Conservation (phyloP, 2,113 vertebrate species). For the Pangasianodon gigas region DNA sequence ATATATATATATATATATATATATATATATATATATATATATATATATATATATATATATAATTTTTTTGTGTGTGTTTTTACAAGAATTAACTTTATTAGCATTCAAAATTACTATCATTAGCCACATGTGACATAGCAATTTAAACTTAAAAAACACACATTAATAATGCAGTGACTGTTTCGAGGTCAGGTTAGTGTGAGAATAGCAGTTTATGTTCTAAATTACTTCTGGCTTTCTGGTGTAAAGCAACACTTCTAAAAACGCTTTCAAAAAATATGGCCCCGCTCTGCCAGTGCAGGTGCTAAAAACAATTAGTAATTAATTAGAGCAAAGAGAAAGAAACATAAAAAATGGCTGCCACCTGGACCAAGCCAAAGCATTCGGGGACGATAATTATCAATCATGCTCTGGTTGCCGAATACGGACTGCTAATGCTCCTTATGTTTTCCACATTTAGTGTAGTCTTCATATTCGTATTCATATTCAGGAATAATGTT, state of each 20-base stretch:
- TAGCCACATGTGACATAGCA: neutral
- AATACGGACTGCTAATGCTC: slow-evolving; percentile 37
- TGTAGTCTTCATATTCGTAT: neutral
- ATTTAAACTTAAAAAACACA: slow-evolving; percentile 12
- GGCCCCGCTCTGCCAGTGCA: slow-evolving; percentile 64
- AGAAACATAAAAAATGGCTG: slow-evolving; percentile 70
- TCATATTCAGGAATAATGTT: slow-evolving; percentile 25
- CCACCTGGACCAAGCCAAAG: slow-evolving; percentile 74
- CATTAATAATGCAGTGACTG: slow-evolving; percentile 15
- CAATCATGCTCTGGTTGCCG: slow-evolving; percentile 67
- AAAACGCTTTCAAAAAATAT: slow-evolving; percentile 15
- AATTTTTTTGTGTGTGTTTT: neutral
- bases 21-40: too few species aligned
- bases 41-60: neutral
- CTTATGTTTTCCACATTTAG: slow-evolving; percentile 35
- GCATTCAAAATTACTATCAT: slow-evolving; percentile 24
- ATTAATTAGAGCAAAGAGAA: slow-evolving; percentile 71
- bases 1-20: too few species aligned
- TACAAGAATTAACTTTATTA: slow-evolving; percentile 18
- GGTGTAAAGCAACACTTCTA: slow-evolving; percentile 40
- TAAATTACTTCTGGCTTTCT: slow-evolving; percentile 16
- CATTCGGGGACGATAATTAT: slow-evolving; percentile 71
- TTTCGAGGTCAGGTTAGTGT: slow-evolving; percentile 17
- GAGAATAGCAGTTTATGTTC: slow-evolving; percentile 8
- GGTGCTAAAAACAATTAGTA: slow-evolving; percentile 78